A percentile compares a stretch with the other conserved stretches of the same genome.
phyloP scores from a whole-genome alignment of 2,113 vertebrate species.

The Sebastes fasciatus region DNA sequence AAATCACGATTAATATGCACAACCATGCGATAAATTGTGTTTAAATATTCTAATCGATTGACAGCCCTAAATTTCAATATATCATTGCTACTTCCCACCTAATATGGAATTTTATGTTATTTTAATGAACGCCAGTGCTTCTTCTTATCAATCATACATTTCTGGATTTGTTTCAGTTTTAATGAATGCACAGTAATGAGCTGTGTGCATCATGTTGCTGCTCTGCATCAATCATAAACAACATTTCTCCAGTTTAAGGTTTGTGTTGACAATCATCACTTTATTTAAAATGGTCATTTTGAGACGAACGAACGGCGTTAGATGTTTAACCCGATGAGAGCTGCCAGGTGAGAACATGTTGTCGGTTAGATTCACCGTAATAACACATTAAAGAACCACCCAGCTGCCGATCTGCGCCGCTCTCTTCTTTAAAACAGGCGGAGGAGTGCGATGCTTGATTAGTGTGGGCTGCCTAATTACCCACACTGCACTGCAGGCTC shows the following conservation, averaged over 20 bases:
- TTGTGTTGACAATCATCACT: no score
- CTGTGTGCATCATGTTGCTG: not conserved
- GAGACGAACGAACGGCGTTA: no score
- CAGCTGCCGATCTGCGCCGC: slow-evolving; percentile 41
- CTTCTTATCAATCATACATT: not conserved
- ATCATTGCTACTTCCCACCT: no score
- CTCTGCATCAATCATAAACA: no score
- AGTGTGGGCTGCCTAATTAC: slow-evolving; percentile 60
- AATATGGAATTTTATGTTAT: not conserved
- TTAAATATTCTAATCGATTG: no score
- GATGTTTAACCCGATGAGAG: no score
- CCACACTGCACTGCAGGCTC: slow-evolving; percentile 57
- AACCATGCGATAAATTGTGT: no score
- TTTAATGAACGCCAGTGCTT: slow-evolving; percentile 15
- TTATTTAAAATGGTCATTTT: no score
- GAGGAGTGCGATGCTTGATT: slow-evolving; percentile 55
- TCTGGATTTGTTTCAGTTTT: not conserved
- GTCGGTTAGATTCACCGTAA: slow-evolving; percentile 22
- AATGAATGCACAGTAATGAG: not conserved
- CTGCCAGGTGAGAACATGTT: not conserved
- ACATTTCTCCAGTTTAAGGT: no score
- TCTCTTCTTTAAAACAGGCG: not conserved
- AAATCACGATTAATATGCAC: no score
- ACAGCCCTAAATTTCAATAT: no score
- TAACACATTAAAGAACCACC: slow-evolving; percentile 24